Evolutionary conservation across 2,888 invertebrate species (phyloP).

Genomic region (Apodemia duryi): DNA sequence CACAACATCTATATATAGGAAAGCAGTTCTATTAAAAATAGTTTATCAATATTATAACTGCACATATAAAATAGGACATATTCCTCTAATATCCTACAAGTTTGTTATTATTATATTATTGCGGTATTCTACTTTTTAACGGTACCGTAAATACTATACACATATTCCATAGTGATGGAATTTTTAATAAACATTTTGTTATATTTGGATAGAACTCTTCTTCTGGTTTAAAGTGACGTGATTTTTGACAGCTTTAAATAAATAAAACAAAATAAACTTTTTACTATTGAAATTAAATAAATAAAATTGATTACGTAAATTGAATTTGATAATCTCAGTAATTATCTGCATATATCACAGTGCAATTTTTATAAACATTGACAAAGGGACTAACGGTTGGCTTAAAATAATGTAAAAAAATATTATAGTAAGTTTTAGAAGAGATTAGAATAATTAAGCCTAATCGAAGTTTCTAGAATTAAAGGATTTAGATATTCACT

Average conservation of each 20-base stretch:
- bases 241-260: not conserved
- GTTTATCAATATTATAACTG: constrained; percentile 3
- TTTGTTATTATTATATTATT: not conserved
- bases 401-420: too few species aligned
- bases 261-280: too few species aligned
- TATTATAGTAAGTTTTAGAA: too few species aligned
- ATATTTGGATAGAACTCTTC: not conserved
- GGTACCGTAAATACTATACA: not conserved
- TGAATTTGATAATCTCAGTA: too few species aligned
- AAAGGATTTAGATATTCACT: too few species aligned
- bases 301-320: too few species aligned
- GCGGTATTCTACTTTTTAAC: not conserved
- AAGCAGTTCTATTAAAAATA: not conserved
- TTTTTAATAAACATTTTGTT: not conserved
- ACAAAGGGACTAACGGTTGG: too few species aligned
- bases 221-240: not conserved
- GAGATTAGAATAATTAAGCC: too few species aligned
- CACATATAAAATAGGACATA: constrained; percentile 4
- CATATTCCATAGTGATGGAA: not conserved
- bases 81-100: not conserved
- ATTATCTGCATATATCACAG: too few species aligned
- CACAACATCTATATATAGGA: not conserved
- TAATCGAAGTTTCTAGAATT: too few species aligned
- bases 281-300: too few species aligned
- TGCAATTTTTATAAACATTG: too few species aligned